These are phyloP conservation scores for Danionella dracula DNA, from an alignment of 2,797 vertebrate species.

Conservation along the genomic window DNA sequence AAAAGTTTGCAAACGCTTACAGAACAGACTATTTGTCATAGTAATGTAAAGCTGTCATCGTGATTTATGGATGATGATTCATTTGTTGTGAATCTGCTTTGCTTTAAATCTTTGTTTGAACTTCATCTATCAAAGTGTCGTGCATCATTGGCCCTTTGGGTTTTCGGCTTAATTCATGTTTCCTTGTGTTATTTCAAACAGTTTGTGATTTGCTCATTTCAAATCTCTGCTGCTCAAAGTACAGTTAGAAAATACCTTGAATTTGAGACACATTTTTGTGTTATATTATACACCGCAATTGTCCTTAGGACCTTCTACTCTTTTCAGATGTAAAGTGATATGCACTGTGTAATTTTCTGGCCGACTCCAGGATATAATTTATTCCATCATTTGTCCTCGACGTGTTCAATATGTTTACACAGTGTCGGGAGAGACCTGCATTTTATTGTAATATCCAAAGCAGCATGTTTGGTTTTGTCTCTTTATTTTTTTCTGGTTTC, in stretches of 20 bases:
- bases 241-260: slow-evolving; percentile 44
- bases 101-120: slow-evolving; percentile 38
- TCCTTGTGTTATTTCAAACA: slow-evolving; percentile 27
- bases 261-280: slow-evolving; percentile 42
- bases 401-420: slow-evolving; percentile 3
- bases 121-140: slow-evolving; percentile 36
- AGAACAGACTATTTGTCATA: slow-evolving; percentile 39
- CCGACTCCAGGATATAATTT: slow-evolving; percentile 26
- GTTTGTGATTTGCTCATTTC: slow-evolving; percentile 35
- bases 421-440: background rate
- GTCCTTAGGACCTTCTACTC: slow-evolving; percentile 29
- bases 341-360: slow-evolving; percentile 41
- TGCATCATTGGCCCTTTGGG: slow-evolving; percentile 27
- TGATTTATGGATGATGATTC: slow-evolving; percentile 47
- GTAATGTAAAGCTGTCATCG: slow-evolving; percentile 47
- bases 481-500: slow-evolving; percentile 7
- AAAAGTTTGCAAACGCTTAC: slow-evolving; percentile 28
- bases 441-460: slow-evolving; percentile 12
- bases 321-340: slow-evolving; percentile 34
- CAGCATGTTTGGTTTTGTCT: slow-evolving; percentile 30
- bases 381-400: slow-evolving; percentile 38
- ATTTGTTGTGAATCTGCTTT: slow-evolving; percentile 42
- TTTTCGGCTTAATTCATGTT: slow-evolving; percentile 37
- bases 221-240: slow-evolving; percentile 39
- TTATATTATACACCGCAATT: slow-evolving; percentile 44